phyloP scores from a whole-genome alignment of 2,888 invertebrate species.

The Parnassius mnemosyne region DNA sequence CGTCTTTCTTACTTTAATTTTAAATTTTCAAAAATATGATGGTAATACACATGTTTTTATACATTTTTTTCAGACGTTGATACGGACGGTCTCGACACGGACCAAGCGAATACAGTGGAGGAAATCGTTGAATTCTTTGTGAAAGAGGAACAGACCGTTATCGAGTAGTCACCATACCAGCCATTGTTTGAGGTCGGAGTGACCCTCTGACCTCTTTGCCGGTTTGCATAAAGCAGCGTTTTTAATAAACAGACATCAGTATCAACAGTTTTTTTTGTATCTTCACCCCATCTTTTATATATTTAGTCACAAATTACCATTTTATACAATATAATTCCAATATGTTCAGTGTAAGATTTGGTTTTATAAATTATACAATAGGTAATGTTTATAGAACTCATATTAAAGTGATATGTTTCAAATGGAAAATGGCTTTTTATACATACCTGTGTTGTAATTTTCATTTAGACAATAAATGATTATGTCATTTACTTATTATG shows the following conservation, averaged over 20 bases:
- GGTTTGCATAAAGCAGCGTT: conserved; percentile 32
- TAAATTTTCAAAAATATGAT: too few species aligned
- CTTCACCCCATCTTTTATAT: conserved; percentile 42
- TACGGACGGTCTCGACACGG: conserved; percentile 94
- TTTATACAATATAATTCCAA: conserved; percentile 40
- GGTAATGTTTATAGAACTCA: conserved; percentile 75
- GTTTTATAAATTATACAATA: conserved; percentile 71
- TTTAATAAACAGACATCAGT: conserved; percentile 47
- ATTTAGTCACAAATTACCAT: conserved; percentile 42
- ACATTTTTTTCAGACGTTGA: conserved; percentile 86
- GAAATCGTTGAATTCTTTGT: conserved; percentile 98
- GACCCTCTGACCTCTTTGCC: conserved; percentile 47
- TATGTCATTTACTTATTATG: too few species aligned
- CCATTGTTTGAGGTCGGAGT: conserved; percentile 56
- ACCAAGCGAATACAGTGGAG: conserved; percentile 93
- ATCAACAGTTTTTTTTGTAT: conserved; percentile 56
- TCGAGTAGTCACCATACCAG: conserved; percentile 83
- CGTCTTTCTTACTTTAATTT: too few species aligned
- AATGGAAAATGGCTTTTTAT: conserved; percentile 69
- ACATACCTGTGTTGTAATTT: conserved; percentile 42
- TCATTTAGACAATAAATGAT: too few species aligned
- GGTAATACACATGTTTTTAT: too few species aligned
- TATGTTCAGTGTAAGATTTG: conserved; percentile 65
- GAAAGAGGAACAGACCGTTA: conserved; percentile 93
- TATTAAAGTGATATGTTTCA: conserved; percentile 78